Conservation (phyloP, 2,113 vertebrate species). For the Zapornia atra region DNA sequence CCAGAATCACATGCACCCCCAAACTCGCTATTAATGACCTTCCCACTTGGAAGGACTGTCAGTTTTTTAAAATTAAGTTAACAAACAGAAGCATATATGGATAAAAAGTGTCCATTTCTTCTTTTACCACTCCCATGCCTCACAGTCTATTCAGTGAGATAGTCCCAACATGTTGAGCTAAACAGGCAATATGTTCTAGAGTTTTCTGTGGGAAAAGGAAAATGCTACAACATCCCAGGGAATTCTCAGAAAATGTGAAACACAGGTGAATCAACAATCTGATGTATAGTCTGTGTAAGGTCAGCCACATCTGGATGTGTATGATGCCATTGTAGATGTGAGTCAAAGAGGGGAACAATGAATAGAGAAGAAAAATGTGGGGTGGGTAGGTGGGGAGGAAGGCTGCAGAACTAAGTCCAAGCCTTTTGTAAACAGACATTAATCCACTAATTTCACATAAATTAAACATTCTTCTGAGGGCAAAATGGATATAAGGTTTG, state of each 20-base stretch:
- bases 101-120: not conserved
- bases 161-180: not conserved
- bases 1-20: not conserved
- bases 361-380: not conserved
- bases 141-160: not conserved
- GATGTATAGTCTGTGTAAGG: not conserved
- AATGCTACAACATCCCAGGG: not conserved
- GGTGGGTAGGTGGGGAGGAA: not conserved
- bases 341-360: not conserved
- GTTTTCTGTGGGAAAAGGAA: not conserved
- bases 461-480: not conserved
- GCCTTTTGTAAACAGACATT: not conserved
- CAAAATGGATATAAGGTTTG: not conserved
- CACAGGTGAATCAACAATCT: not conserved
- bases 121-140: accelerated
- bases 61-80: not conserved
- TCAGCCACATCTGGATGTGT: not conserved
- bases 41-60: not conserved
- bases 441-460: not conserved
- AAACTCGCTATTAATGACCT: not conserved
- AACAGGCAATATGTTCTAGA: not conserved
- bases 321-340: not conserved
- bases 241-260: not conserved
- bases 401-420: not conserved
- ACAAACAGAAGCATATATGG: not conserved